Percentiles rank a stretch among this genome's conserved stretches.
Conservation (phyloP, 2,113 vertebrate species). For the Leptobrachium ailaonicum region DNA sequence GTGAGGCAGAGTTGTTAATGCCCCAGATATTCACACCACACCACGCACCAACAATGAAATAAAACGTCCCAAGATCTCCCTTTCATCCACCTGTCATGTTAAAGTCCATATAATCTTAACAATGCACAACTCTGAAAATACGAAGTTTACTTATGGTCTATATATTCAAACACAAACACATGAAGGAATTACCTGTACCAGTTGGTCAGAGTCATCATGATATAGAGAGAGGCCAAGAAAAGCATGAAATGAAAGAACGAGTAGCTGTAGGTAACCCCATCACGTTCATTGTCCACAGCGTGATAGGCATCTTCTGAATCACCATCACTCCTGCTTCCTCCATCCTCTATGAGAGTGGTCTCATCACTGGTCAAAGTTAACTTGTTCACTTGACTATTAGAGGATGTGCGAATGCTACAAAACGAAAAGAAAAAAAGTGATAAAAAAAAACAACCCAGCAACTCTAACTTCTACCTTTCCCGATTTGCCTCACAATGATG, state of each 20-base stretch:
- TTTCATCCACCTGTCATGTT: no score
- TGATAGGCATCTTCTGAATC: constrained; percentile 77
- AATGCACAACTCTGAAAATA: no score
- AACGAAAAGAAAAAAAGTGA: background rate
- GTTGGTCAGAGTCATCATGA: constrained; percentile 99
- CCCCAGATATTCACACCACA: no score
- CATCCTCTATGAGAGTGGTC: constrained; percentile 92
- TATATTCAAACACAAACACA: background rate
- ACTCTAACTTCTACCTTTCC: no score
- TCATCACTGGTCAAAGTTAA: constrained; percentile 93
- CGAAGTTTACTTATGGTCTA: no score
- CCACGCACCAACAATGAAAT: no score
- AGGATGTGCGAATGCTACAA: constrained; percentile 89
- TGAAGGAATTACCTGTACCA: constrained; percentile 88
- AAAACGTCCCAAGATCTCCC: no score
- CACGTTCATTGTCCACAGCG: constrained; percentile 91
- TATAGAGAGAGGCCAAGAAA: constrained; percentile 95
- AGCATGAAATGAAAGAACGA: constrained; percentile 99
- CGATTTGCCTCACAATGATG: no score
- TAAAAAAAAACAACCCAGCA: no score
- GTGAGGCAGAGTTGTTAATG: no score
- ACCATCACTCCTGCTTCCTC: constrained; percentile 72
- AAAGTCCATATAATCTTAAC: no score
- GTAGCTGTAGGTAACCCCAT: constrained; percentile 95
- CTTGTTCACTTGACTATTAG: constrained; percentile 92